phyloP scores from a whole-genome alignment of 2,888 invertebrate genomes.

The Orthosia gracilis region DNA sequence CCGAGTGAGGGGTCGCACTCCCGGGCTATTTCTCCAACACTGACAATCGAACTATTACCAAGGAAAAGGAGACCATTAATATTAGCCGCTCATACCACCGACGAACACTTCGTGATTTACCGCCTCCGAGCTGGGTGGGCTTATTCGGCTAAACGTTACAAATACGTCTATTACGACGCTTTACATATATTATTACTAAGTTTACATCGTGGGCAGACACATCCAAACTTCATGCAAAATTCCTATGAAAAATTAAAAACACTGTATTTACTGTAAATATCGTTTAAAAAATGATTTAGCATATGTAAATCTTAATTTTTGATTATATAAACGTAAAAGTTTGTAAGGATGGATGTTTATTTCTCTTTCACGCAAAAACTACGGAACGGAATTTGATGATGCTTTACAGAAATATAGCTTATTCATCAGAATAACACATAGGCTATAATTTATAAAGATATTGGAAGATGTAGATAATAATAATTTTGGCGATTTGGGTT shows the following conservation, averaged over 20 bases:
- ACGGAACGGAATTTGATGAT: too few relatives aligned
- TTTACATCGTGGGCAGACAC: conserved; percentile 25
- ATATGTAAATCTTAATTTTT: conserved; percentile 37
- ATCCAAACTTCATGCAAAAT: conserved; percentile 21
- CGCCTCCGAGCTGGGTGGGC: conserved; percentile 27
- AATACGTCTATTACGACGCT: conserved; percentile 32
- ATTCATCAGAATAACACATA: too few relatives aligned
- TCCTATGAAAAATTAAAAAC: conserved; percentile 22
- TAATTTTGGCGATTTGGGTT: too few relatives aligned
- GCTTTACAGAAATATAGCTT: too few relatives aligned
- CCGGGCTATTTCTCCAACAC: conserved; percentile 70
- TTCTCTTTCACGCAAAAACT: too few relatives aligned
- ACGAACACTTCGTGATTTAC: conserved; percentile 62
- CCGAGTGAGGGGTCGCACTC: conserved; percentile 70
- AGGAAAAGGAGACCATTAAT: conserved; percentile 66
- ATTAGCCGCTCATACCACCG: conserved; percentile 58
- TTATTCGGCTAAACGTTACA: conserved; percentile 50
- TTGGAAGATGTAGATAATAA: too few relatives aligned
- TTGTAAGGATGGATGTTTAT: too few relatives aligned
- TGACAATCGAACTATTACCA: conserved; percentile 65
- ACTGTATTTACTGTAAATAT: not conserved
- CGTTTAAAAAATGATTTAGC: conserved; percentile 4
- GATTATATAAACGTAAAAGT: too few relatives aligned
- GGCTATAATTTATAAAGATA: too few relatives aligned
- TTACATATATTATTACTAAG: conserved; percentile 49